These are phyloP conservation scores for Stenodera caucasica DNA, from an alignment of 2,888 invertebrate genomes.

Conservation along the genomic window DNA sequence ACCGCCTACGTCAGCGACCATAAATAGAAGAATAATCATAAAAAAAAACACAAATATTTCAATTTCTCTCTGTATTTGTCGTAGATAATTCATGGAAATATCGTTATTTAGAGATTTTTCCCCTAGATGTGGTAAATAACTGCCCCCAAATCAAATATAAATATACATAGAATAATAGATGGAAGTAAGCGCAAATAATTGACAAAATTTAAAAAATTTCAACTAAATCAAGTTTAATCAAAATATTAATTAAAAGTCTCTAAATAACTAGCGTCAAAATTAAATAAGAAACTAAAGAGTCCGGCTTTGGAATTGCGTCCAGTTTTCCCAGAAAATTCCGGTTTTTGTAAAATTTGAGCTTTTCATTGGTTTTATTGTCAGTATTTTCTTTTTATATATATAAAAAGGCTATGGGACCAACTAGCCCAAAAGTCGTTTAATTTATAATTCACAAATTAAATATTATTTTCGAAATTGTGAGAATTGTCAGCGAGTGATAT, in stretches of 20 bases:
- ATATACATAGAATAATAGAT: background rate
- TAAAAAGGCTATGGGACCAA: conserved; percentile 38
- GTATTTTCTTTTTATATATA: background rate
- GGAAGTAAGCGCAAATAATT: background rate
- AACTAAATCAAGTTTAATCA: background rate
- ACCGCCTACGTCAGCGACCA: conserved; percentile 41
- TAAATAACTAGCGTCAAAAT: conserved; percentile 23
- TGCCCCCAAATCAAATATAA: background rate
- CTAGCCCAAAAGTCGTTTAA: conserved; percentile 32
- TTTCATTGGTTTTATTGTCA: conserved; percentile 16
- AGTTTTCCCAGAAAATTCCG: conserved; percentile 13
- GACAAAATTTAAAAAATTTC: background rate
- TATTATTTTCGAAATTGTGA: background rate
- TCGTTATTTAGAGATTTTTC: conserved; percentile 31
- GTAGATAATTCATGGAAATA: background rate
- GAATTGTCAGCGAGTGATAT: background rate
- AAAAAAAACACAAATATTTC: background rate
- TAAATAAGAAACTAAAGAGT: conserved; percentile 15
- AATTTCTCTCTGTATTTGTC: background rate
- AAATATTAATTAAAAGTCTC: conserved; percentile 16
- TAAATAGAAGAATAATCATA: conserved; percentile 17
- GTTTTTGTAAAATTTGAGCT: conserved; percentile 20
- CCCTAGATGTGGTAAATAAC: background rate
- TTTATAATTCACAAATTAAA: too few relatives aligned
- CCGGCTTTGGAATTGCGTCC: conserved; percentile 26